Base-by-base conservation (phyloP, 92 coral and sea anemone species). In the Galaxea fascicularis region DNA sequence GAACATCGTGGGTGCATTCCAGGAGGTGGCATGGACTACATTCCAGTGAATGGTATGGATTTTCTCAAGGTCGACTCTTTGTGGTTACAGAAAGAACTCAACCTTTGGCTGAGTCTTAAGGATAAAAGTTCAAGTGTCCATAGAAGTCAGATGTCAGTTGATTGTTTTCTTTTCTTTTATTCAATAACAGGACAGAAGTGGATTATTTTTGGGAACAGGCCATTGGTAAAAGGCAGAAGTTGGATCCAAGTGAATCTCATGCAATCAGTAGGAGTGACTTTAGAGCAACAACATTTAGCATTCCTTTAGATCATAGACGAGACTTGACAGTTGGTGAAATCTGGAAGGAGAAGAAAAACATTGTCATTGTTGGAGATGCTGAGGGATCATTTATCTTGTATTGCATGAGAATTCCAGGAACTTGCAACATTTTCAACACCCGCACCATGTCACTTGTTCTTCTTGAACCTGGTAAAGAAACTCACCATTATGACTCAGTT, bases 311-410 rank as follows among this genome's bases (percentile, higher is more conserved):
- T 67, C 79, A 81, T 63, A 73, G 81, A 64, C 91, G 79, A 28
- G 82, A 91, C 60, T 46, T 95, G 27, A 71, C 93, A 67, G 98
- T 96, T 62, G 99, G 94, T 21, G 99, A 96, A 82, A 67, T 87
- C 20, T 96, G 99, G 99, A 91, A 95, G 77, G 99, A 96, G 80
- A 92, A 84, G 77, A 86, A 92, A 39, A 96, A 94, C 56, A 86
- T 96, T 10, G 99, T 86, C 0, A 73, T 96, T 24, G 92, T 96
- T 67, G 99, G 99, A 22, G 87, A 95, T 77, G 71, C 70, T 17
- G 91, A 93, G 73, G 87, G 93, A 8, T 96, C 99, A 25, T 93
- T 94, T 79, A 85, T 93, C 35, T 77, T 94, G 79, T 78, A 90
- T 53, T 92, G 93, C 54, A 89, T 82, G 68, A 86, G 87, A 56